Evolutionary conservation across 2,797 vertebrate genomes (phyloP).

Genomic region (Sebastes glaucus): DNA sequence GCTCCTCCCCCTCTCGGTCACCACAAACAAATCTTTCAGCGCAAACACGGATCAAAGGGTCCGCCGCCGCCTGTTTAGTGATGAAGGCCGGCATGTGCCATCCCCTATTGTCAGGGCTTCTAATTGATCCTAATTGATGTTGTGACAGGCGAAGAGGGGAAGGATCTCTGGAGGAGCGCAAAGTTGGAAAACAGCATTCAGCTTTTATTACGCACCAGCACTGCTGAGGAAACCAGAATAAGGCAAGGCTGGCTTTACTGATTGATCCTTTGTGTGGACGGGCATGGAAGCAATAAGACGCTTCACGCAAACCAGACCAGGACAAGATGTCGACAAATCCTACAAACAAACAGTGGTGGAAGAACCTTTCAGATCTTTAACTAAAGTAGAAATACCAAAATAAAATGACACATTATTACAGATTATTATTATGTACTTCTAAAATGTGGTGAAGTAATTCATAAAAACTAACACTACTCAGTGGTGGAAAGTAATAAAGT

Average conservation of each 20-base stretch:
- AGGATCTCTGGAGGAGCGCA: slow-evolving; percentile 24
- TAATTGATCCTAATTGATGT: slow-evolving; percentile 62
- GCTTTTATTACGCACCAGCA: slow-evolving; percentile 29
- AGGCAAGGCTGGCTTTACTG: slow-evolving; percentile 21
- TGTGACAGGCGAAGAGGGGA: slow-evolving; percentile 27
- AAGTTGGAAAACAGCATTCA: slow-evolving; percentile 49
- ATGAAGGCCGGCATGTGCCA: slow-evolving; percentile 47
- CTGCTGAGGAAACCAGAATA: slow-evolving; percentile 26
- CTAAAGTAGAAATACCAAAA: neutral
- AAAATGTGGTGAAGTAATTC: neutral
- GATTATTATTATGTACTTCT: too few species aligned
- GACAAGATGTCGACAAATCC: slow-evolving; percentile 54
- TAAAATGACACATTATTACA: neutral
- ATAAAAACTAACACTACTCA: neutral
- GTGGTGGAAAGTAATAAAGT: neutral
- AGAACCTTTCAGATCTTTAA: slow-evolving; percentile 1
- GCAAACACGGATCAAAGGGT: slow-evolving; percentile 48
- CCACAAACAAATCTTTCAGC: slow-evolving; percentile 41
- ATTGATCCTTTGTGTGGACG: slow-evolving; percentile 39
- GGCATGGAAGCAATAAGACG: slow-evolving; percentile 54
- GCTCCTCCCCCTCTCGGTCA: slow-evolving; percentile 17
- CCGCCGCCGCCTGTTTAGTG: slow-evolving; percentile 4
- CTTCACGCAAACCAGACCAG: slow-evolving; percentile 39
- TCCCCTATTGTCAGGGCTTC: slow-evolving; percentile 40
- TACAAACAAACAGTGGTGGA: slow-evolving; percentile 20